Conservation (phyloP, 2,797 vertebrate species). For the Scomberomorus guttatus region DNA sequence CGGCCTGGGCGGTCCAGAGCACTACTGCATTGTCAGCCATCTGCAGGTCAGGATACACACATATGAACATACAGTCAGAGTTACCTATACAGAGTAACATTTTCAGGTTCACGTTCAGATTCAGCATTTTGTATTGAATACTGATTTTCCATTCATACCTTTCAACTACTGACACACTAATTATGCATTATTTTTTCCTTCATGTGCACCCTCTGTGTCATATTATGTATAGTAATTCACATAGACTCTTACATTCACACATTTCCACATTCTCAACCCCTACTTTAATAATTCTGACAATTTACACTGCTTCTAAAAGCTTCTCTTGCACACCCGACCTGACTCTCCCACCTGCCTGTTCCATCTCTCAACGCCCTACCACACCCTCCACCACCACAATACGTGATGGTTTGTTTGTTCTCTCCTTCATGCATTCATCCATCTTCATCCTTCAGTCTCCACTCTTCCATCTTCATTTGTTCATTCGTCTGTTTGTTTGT, state of each 20-base stretch:
- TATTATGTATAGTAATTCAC: not conserved
- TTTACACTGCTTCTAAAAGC: not conserved
- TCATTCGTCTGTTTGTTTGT: conserved; percentile 59
- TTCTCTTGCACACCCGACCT: not conserved
- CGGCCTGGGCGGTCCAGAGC: conserved; percentile 81
- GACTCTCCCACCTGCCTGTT: conserved; percentile 1
- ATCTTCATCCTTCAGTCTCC: conserved; percentile 33
- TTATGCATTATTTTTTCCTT: not conserved
- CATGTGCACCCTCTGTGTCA: not conserved
- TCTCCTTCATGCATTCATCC: conserved; percentile 34
- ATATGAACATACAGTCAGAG: not conserved
- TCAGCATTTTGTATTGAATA: not conserved
- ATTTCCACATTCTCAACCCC: not conserved
- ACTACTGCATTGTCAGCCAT: conserved; percentile 92
- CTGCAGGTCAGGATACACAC: conserved; percentile 83
- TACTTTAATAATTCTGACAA: not conserved
- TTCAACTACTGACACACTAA: not conserved
- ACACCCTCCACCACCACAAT: not conserved
- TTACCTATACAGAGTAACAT: not conserved
- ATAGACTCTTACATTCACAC: no score
- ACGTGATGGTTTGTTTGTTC: conserved; percentile 42
- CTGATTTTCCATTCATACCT: not conserved
- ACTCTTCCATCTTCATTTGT: conserved; percentile 57
- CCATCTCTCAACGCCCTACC: not conserved
- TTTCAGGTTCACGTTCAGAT: not conserved